Conservation (phyloP, 2,888 invertebrate genomes). For the Mimas tiliae region DNA sequence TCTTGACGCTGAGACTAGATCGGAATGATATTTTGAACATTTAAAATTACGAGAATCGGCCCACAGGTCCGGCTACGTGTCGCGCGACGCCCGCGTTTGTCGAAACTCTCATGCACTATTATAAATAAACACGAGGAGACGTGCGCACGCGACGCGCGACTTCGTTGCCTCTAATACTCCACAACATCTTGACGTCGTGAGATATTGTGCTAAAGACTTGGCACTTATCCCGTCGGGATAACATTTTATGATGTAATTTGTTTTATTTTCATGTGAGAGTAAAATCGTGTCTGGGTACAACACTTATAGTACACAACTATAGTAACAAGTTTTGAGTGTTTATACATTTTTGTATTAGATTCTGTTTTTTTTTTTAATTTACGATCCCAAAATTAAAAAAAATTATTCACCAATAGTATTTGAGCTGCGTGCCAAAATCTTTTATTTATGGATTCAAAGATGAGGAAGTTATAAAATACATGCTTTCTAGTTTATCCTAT, state of each 20-base stretch:
- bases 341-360: no score
- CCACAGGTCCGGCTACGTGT: constrained; percentile 38
- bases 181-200: constrained; percentile 39
- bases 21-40: no score
- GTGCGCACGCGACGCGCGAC: constrained; percentile 41
- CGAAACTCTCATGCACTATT: constrained; percentile 46
- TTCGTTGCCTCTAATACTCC: constrained; percentile 44
- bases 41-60: no score
- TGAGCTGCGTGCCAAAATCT: background rate
- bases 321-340: no score
- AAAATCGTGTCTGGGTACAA: constrained; percentile 1
- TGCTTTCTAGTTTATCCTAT: background rate
- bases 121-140: constrained; percentile 53
- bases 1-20: no score
- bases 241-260: constrained; percentile 38
- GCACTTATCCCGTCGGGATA: constrained; percentile 36
- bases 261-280: constrained; percentile 31
- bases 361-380: background rate
- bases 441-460: background rate
- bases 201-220: constrained; percentile 37
- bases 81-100: constrained; percentile 28
- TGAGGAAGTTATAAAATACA: background rate
- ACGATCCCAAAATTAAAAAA: no score
- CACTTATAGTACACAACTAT: background rate
- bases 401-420: no score